Conservation (phyloP, 2,797 vertebrate genomes). For the Platyrinchus mystaceus region DNA sequence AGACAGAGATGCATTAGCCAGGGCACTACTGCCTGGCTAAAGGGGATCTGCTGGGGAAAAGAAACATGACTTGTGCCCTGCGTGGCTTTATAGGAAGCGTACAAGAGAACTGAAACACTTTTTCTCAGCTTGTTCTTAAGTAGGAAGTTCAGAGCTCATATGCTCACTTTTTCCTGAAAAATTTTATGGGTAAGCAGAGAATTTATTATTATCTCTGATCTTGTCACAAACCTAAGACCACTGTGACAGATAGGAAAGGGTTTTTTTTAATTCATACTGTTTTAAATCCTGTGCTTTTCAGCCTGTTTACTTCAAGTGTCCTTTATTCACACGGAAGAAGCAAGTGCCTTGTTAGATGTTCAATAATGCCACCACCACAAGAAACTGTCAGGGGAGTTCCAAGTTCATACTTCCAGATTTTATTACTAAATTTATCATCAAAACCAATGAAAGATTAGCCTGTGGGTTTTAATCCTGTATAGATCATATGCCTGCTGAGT, state of each 20-base stretch:
- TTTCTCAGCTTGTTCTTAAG: neutral
- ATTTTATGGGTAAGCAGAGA: neutral
- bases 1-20: neutral
- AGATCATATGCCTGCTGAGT: neutral
- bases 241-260: neutral
- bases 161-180: neutral
- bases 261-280: neutral
- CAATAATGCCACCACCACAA: neutral
- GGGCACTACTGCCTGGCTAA: neutral
- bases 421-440: neutral
- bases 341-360: neutral
- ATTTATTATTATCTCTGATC: neutral
- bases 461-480: neutral
- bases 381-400: neutral
- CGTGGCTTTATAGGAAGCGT: neutral
- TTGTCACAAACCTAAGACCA: neutral
- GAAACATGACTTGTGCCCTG: neutral
- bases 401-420: neutral
- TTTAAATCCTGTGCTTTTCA: neutral
- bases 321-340: neutral
- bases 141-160: neutral
- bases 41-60: neutral
- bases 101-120: neutral
- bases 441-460: neutral
- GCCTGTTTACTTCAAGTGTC: neutral